A percentile compares a stretch with the other conserved stretches of the same genome.
Conservation (phyloP, 1,140 invertebrate species). For the Drosophila pruinosa region DNA sequence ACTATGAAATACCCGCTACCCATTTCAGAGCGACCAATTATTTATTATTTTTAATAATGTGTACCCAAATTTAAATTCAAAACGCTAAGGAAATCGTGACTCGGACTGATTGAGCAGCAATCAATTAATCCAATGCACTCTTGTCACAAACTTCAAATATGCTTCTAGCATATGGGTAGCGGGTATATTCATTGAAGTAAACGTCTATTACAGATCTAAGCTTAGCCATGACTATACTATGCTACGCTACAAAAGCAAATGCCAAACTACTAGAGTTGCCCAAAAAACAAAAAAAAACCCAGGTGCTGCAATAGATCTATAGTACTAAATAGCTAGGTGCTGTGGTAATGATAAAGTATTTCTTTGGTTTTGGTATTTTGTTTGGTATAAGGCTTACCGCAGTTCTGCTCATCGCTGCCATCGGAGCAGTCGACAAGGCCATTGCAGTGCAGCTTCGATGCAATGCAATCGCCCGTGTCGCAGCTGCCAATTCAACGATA, state of each 20-base stretch:
- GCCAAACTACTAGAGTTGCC: conserved; percentile 1
- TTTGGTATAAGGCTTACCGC: conserved; percentile 83
- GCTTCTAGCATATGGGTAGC: no score
- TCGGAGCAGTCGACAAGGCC: conserved; percentile 87
- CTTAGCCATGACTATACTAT: no score
- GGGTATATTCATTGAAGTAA: no score
- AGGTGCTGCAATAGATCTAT: conserved; percentile 10
- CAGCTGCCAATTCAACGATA: conserved; percentile 58
- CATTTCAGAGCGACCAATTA: no score
- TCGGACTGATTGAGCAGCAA: no score
- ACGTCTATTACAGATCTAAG: no score
- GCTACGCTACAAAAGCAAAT: conserved; percentile 2
- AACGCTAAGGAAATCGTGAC: no score
- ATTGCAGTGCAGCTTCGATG: conserved; percentile 86
- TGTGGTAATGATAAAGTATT: not conserved
- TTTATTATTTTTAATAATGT: no score
- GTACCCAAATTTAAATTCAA: no score
- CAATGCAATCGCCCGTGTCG: conserved; percentile 82
- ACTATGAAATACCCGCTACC: no score
- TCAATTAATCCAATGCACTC: no score
- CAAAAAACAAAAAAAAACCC: not conserved
- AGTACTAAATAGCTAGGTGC: not conserved
- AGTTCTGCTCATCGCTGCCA: conserved; percentile 88
- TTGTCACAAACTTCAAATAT: no score
- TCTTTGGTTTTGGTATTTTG: not conserved